Percentiles rank a stretch among this genome's conserved stretches.
phyloP scores from a whole-genome alignment of 2,888 invertebrate genomes.

The Epistrophella euchroma region DNA sequence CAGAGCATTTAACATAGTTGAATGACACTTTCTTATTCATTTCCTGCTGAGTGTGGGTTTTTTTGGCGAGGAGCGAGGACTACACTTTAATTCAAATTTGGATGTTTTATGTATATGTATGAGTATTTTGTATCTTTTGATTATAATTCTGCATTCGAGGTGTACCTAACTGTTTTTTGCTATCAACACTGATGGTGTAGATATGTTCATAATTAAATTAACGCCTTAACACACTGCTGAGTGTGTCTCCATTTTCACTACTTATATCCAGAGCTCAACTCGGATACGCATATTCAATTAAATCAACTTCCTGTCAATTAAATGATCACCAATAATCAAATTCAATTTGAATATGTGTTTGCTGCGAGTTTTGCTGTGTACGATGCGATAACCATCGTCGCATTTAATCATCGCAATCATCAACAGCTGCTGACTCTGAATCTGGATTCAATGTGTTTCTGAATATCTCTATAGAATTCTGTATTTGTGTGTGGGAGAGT shows the following conservation, averaged over 20 bases:
- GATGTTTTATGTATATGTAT: not conserved
- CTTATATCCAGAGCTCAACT: slow-evolving; percentile 22
- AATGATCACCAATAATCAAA: slow-evolving; percentile 76
- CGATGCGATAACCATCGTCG: slow-evolving; percentile 69
- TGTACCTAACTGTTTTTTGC: slow-evolving; percentile 4
- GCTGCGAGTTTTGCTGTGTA: slow-evolving; percentile 38
- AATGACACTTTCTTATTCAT: slow-evolving; percentile 70
- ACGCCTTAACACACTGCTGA: slow-evolving; percentile 42
- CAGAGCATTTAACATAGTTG: slow-evolving; percentile 58
- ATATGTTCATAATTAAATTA: slow-evolving; percentile 60
- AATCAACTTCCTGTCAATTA: slow-evolving; percentile 75
- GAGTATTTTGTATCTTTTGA: slow-evolving; percentile 14
- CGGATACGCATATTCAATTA: slow-evolving; percentile 71
- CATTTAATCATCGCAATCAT: slow-evolving; percentile 68
- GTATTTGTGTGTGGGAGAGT: slow-evolving; percentile 39
- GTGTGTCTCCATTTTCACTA: slow-evolving; percentile 46
- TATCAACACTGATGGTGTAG: slow-evolving; percentile 40
- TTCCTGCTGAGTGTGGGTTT: slow-evolving; percentile 38
- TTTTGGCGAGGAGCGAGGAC: slow-evolving; percentile 9
- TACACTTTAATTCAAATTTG: not conserved
- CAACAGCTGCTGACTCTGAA: slow-evolving; percentile 67
- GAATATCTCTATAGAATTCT: not conserved
- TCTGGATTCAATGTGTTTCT: slow-evolving; percentile 18
- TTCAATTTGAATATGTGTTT: slow-evolving; percentile 70
- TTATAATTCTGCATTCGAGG: slow-evolving; percentile 8